These are phyloP conservation scores for Arothron firmamentum DNA, from an alignment of 2,113 vertebrate genomes.

Conservation along the genomic window DNA sequence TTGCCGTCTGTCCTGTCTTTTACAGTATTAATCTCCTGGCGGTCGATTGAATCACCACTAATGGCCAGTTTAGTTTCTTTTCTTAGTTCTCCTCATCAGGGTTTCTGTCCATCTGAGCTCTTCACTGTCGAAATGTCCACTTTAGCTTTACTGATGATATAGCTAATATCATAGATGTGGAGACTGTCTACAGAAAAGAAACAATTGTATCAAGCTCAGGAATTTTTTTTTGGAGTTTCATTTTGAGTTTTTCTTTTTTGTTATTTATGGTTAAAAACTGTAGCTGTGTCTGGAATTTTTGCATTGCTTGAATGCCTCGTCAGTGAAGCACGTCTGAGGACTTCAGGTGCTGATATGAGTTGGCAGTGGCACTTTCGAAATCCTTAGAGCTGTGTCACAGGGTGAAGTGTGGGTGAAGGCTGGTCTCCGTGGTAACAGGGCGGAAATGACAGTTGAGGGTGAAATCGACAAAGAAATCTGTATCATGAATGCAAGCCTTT, in stretches of 20 bases:
- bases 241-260: no score
- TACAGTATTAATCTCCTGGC: constrained; percentile 2
- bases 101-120: constrained; percentile 26
- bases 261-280: no score
- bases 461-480: constrained; percentile 22
- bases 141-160: background rate
- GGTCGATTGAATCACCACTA: constrained; percentile 1
- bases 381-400: constrained; percentile 14
- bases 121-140: background rate
- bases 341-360: background rate
- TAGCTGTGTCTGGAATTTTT: no score
- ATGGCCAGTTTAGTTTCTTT: constrained; percentile 16
- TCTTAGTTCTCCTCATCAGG: constrained; percentile 7
- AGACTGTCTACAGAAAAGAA: no score
- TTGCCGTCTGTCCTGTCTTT: background rate
- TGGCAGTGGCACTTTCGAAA: constrained; percentile 7
- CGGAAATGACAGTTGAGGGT: constrained; percentile 13
- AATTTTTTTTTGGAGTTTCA: no score
- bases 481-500: constrained; percentile 31
- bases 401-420: background rate
- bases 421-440: constrained; percentile 19
- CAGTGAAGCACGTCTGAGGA: background rate
- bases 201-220: no score
- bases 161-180: no score
- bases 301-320: no score